A percentile compares a stretch with the other conserved stretches of the same genome.
These are phyloP conservation scores for Drosophila borborema DNA, from an alignment of 2,888 invertebrate species.

Conservation along the genomic window DNA sequence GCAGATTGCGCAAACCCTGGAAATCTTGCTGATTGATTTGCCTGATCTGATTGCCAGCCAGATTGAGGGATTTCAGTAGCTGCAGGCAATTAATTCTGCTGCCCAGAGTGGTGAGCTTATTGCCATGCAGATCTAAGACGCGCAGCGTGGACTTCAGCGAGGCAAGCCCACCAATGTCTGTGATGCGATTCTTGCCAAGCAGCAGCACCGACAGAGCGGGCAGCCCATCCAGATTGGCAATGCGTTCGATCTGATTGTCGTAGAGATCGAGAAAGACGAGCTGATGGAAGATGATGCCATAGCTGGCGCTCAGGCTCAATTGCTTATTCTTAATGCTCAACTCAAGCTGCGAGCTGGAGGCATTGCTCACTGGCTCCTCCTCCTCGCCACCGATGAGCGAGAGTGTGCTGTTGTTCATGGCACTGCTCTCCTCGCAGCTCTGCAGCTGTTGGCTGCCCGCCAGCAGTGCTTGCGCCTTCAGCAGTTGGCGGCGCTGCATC, in stretches of 20 bases:
- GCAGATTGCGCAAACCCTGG: constrained; percentile 90
- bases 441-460: constrained; percentile 55
- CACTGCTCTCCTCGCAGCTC: constrained; percentile 76
- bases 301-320: constrained; percentile 72
- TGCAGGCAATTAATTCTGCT: constrained; percentile 87
- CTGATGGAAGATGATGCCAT: constrained; percentile 86
- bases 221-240: constrained; percentile 91
- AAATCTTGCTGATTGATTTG: constrained; percentile 91
- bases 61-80: constrained; percentile 95
- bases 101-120: constrained; percentile 89
- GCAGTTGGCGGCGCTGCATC: constrained; percentile 61
- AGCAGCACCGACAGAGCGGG: constrained; percentile 93
- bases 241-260: constrained; percentile 96
- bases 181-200: constrained; percentile 94
- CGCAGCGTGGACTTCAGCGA: constrained; percentile 88
- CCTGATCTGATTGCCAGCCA: constrained; percentile 96
- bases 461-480: constrained; percentile 32
- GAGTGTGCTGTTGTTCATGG: constrained; percentile 52
- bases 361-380: constrained; percentile 54
- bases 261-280: constrained; percentile 97
- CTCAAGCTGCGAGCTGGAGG: constrained; percentile 40
- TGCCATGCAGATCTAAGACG: constrained; percentile 96
- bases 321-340: constrained; percentile 84
- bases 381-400: constrained; percentile 57
- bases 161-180: constrained; percentile 81